Percentiles rank a stretch among this genome's conserved stretches.
Conservation (phyloP, 2,797 vertebrate genomes). For the Chelon labrosus region DNA sequence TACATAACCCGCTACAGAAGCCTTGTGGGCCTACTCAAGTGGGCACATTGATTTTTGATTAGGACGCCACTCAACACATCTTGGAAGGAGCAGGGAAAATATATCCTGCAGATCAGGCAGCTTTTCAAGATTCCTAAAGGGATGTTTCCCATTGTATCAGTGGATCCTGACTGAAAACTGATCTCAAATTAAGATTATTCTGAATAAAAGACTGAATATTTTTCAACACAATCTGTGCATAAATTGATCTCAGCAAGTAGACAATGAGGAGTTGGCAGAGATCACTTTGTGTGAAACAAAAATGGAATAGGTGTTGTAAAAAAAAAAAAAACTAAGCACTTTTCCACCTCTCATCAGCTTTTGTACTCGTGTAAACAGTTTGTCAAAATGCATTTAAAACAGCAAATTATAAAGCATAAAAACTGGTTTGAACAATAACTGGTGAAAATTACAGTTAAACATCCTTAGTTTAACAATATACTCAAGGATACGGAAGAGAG, state of each 20-base stretch:
- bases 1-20: slow-evolving; percentile 89
- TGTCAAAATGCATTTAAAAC: background rate
- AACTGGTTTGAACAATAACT: slow-evolving; percentile 7
- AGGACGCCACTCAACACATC: slow-evolving; percentile 87
- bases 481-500: slow-evolving; percentile 85
- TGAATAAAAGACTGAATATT: background rate
- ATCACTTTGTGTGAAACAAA: slow-evolving; percentile 81
- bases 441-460: background rate
- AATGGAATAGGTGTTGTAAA: no score
- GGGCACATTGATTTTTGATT: slow-evolving; percentile 96
- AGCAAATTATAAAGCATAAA: background rate
- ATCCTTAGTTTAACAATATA: slow-evolving; percentile 85
- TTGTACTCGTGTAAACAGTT: background rate
- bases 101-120: slow-evolving; percentile 59
- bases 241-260: background rate
- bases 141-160: slow-evolving; percentile 36
- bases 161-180: background rate
- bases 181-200: background rate
- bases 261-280: slow-evolving; percentile 65
- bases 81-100: slow-evolving; percentile 76
- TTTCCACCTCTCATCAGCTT: no score
- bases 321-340: no score
- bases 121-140: slow-evolving; percentile 49
- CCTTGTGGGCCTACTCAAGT: slow-evolving; percentile 87
- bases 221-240: background rate